phyloP scores from a whole-genome alignment of 2,888 invertebrate species.

The Troides aeacus region DNA sequence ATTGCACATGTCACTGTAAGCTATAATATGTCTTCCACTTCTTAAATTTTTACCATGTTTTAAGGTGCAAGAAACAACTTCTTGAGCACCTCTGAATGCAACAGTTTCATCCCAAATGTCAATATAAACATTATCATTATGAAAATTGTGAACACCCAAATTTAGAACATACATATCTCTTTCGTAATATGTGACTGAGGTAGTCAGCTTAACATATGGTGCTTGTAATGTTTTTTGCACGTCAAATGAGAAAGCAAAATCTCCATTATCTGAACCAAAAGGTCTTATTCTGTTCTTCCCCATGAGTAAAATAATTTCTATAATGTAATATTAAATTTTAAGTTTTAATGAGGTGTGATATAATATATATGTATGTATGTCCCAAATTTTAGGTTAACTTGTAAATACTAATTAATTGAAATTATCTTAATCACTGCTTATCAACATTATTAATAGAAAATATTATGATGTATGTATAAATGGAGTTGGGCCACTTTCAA shows the following conservation, averaged over 20 bases:
- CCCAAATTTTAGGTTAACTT: constrained; percentile 6
- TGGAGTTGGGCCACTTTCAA: constrained; percentile 7
- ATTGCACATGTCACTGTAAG: background rate
- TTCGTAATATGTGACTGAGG: background rate
- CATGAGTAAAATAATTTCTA: background rate
- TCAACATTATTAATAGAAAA: constrained; percentile 9
- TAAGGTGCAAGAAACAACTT: constrained; percentile 1
- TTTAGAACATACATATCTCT: background rate
- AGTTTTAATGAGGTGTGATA: background rate
- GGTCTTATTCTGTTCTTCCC: background rate
- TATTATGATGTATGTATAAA: constrained; percentile 5
- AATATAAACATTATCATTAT: background rate
- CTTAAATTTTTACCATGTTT: background rate
- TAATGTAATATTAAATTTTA: background rate
- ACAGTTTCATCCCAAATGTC: background rate
- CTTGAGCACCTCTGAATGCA: background rate
- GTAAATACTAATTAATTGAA: constrained; percentile 7
- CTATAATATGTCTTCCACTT: background rate
- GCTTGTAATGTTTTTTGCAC: background rate
- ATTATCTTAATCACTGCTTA: constrained; percentile 9
- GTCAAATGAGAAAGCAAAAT: background rate
- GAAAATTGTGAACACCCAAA: background rate
- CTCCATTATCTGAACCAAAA: background rate
- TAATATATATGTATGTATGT: background rate
- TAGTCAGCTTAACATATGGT: background rate